These are phyloP conservation scores for Chrysopa pallens DNA, from an alignment of 1,140 invertebrate species.

Conservation along the genomic window DNA sequence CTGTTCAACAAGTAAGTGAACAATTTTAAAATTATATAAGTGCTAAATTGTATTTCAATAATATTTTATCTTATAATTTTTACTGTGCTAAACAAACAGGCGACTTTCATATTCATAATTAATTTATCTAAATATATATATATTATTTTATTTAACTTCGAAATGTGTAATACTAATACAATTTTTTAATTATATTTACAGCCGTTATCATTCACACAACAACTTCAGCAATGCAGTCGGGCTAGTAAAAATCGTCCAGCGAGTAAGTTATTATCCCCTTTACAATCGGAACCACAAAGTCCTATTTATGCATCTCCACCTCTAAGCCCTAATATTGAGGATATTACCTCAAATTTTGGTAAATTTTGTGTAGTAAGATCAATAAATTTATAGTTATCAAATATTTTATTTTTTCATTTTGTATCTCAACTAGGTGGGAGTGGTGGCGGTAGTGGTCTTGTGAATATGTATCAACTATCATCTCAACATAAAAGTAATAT, in stretches of 20 bases:
- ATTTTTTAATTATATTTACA: conserved; percentile 13
- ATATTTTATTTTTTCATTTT: no score
- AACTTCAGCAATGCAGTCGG: conserved; percentile 46
- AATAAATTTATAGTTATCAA: no score
- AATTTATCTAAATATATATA: no score
- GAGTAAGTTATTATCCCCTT: conserved; percentile 42
- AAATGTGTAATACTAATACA: no score
- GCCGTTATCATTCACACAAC: conserved; percentile 54
- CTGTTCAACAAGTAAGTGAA: not conserved
- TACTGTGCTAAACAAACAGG: no score
- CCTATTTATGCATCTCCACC: conserved; percentile 59
- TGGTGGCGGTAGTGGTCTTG: conserved; percentile 13
- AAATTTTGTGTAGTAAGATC: not conserved
- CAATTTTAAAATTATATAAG: no score
- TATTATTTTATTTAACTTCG: no score
- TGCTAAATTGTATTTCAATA: no score
- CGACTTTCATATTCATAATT: no score
- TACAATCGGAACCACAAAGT: conserved; percentile 57
- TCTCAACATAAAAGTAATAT: conserved; percentile 19
- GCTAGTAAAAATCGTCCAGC: conserved; percentile 36
- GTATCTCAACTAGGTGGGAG: no score
- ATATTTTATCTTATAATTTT: no score
- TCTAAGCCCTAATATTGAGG: conserved; percentile 44
- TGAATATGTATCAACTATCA: conserved; percentile 6
- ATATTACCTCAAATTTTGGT: conserved; percentile 17